Evolutionary conservation across 1,140 invertebrate genomes (phyloP).

Genomic region (Trichonephila clavata): DNA sequence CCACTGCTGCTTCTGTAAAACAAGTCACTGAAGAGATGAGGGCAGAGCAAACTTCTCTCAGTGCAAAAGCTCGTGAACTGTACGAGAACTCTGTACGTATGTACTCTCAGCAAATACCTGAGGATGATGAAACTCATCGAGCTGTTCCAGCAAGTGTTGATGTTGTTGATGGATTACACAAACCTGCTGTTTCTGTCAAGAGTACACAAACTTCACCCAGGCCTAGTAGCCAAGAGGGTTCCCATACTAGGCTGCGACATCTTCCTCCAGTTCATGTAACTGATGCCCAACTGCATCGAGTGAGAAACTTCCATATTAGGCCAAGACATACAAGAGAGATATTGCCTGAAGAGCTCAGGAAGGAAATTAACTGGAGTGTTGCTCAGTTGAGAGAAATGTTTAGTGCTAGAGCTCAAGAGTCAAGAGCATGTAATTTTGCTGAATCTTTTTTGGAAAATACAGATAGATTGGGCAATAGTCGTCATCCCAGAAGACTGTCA

Average conservation of each 20-base stretch:
- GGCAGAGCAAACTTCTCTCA: constrained; percentile 80
- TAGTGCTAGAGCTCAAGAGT: constrained; percentile 54
- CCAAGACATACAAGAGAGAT: constrained; percentile 53
- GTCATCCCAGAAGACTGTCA: neutral
- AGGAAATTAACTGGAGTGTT: constrained; percentile 82
- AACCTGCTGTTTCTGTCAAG: constrained; percentile 69
- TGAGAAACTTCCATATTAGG: constrained; percentile 68
- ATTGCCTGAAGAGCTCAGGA: constrained; percentile 77
- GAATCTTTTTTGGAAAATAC: constrained; percentile 35
- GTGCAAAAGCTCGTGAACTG: constrained; percentile 80
- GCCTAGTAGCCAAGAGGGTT: constrained; percentile 17
- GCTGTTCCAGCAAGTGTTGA: constrained; percentile 77
- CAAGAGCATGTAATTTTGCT: neutral
- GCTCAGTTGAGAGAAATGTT: constrained; percentile 81
- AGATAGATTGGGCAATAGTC: constrained; percentile 20
- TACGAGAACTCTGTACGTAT: constrained; percentile 82
- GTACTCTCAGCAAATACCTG: constrained; percentile 79
- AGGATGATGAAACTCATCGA: constrained; percentile 75
- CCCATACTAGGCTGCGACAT: constrained; percentile 61
- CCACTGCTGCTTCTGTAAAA: constrained; percentile 6
- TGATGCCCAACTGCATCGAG: constrained; percentile 59
- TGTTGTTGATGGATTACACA: constrained; percentile 47
- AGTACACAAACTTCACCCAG: constrained; percentile 53
- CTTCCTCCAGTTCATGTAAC: constrained; percentile 75
- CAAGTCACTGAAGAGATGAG: constrained; percentile 79